These are phyloP conservation scores for Papilio xuthus DNA, from an alignment of 1,140 invertebrate species.

Conservation along the genomic window DNA sequence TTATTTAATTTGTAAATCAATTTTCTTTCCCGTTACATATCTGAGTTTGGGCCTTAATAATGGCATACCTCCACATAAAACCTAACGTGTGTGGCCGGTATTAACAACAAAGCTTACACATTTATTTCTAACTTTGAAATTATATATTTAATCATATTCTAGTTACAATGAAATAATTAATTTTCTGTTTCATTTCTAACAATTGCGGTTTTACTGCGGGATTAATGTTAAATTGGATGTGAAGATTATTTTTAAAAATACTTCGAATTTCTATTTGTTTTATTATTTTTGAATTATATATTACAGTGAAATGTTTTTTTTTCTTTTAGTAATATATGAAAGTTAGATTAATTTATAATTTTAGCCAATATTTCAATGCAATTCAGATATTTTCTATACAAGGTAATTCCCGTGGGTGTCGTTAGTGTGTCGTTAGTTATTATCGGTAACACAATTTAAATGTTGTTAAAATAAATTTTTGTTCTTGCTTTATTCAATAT, in stretches of 20 bases:
- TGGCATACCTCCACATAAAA: too few species aligned
- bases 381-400: background rate
- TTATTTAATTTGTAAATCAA: too few species aligned
- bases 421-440: background rate
- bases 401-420: background rate
- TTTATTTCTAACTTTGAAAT: background rate
- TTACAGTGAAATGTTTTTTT: background rate
- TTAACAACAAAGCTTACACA: background rate
- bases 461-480: background rate
- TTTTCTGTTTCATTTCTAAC: slow-evolving; percentile 1
- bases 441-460: background rate
- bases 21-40: too few species aligned
- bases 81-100: background rate
- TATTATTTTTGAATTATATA: too few species aligned
- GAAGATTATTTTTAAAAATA: too few species aligned
- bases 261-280: too few species aligned
- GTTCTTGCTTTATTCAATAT: background rate
- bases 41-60: too few species aligned
- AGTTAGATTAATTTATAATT: background rate
- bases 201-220: background rate
- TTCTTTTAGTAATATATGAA: background rate
- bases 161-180: slow-evolving; percentile 5
- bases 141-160: slow-evolving; percentile 1
- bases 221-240: too few species aligned
- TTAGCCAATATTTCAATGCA: background rate